Percentiles rank a stretch among this genome's conserved stretches.
Conservation (phyloP, 2,797 vertebrate species). For the Sebastes wilsoni region DNA sequence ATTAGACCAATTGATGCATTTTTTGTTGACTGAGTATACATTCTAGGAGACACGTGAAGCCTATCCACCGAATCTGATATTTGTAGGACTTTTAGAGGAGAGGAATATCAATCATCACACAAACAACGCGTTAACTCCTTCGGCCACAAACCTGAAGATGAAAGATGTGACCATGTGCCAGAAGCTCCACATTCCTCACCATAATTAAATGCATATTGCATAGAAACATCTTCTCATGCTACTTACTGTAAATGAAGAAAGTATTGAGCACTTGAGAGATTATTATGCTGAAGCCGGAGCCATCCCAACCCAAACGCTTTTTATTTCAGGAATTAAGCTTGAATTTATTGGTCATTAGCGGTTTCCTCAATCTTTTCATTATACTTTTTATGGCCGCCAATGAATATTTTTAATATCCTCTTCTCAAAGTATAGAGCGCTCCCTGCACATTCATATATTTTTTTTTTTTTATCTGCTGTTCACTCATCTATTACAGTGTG, state of each 20-base stretch:
- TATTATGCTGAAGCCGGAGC: not conserved
- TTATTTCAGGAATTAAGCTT: constrained; percentile 35
- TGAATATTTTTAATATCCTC: constrained; percentile 34
- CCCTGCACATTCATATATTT: constrained; percentile 20
- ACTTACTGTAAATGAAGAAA: constrained; percentile 37
- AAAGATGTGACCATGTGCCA: constrained; percentile 18
- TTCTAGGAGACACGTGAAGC: not conserved
- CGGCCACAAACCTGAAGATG: constrained; percentile 9
- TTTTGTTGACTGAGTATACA: not conserved
- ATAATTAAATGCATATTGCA: constrained; percentile 25
- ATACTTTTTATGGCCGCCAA: constrained; percentile 31
- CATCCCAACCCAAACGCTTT: not conserved
- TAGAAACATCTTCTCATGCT: constrained; percentile 9
- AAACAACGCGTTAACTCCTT: not conserved
- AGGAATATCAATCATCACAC: not conserved
- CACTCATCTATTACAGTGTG: not conserved
- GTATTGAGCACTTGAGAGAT: constrained; percentile 13
- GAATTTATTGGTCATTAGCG: constrained; percentile 48
- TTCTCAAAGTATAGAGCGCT: constrained; percentile 5
- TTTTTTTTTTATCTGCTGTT: not conserved
- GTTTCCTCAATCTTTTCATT: constrained; percentile 40
- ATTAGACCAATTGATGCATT: not conserved
- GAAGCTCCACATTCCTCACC: not conserved
- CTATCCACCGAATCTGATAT: not conserved
- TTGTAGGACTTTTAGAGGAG: not conserved